Conservation (phyloP, 2,113 vertebrate genomes). For the Phaetusa simplex region DNA sequence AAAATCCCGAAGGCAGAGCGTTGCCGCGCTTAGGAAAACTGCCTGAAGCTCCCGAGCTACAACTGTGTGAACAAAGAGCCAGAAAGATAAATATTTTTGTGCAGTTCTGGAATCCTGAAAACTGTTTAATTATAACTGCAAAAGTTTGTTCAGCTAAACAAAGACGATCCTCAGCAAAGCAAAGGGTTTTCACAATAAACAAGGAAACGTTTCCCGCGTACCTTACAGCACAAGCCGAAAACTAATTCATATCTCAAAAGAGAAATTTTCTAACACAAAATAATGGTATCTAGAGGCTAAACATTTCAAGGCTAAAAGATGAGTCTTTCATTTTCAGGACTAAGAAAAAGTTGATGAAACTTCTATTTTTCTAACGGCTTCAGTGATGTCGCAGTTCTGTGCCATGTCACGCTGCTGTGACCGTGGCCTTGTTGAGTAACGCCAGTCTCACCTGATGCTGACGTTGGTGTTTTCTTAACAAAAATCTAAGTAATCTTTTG, state of each 20-base stretch:
- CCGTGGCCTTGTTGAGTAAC: neutral
- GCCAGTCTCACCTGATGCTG: neutral
- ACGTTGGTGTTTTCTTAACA: neutral
- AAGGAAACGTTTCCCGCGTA: neutral
- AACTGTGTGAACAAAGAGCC: neutral
- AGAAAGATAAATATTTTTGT: neutral
- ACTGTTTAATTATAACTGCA: neutral
- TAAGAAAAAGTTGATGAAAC: neutral
- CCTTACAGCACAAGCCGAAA: conserved; percentile 1
- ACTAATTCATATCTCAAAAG: neutral
- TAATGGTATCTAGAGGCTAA: neutral
- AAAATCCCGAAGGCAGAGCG: neutral
- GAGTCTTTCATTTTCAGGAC: neutral
- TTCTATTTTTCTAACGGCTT: neutral
- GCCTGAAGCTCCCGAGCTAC: neutral
- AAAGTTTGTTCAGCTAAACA: neutral
- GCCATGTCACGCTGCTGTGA: neutral
- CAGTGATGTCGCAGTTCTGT: neutral
- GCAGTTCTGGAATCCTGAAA: neutral
- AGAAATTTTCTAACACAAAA: neutral
- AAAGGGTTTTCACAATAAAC: neutral
- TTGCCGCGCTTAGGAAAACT: neutral
- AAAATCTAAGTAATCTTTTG: neutral
- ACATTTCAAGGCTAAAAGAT: neutral
- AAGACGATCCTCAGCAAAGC: neutral